A percentile compares a stretch with the other conserved stretches of the same genome.
Conservation (phyloP, 2,797 vertebrate genomes). For the Ptychobarbus kaznakovi region DNA sequence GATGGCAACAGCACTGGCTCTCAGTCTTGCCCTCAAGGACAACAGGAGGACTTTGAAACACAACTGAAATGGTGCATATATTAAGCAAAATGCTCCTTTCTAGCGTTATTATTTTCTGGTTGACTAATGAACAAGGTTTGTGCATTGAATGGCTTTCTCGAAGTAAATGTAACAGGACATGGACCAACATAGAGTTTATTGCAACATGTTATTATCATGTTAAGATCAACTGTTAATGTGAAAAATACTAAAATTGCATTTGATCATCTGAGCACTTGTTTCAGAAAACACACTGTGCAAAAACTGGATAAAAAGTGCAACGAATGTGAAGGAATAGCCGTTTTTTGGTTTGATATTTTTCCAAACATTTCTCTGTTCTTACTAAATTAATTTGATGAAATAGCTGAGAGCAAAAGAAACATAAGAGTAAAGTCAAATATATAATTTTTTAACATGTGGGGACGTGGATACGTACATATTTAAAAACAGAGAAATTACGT, state of each 20-base stretch:
- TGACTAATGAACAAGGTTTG: background rate
- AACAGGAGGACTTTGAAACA: background rate
- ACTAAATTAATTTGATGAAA: background rate
- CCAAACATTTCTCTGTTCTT: background rate
- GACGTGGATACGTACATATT: background rate
- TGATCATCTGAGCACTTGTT: background rate
- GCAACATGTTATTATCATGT: background rate
- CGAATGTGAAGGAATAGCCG: background rate
- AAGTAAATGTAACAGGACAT: background rate
- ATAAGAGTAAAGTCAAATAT: background rate
- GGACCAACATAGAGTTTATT: background rate
- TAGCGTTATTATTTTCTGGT: background rate
- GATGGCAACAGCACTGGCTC: conserved; percentile 8
- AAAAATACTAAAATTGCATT: background rate
- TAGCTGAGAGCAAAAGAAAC: background rate
- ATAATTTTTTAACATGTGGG: background rate
- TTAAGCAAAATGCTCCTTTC: background rate
- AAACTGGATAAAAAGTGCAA: background rate
- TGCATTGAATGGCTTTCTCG: background rate
- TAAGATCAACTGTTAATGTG: background rate
- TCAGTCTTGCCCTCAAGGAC: background rate
- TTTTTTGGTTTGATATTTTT: background rate
- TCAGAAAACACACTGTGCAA: background rate
- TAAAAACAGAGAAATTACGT: background rate
- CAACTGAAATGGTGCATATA: background rate